phyloP scores from a whole-genome alignment of 2,888 invertebrate genomes.

The Heliconius hortense region DNA sequence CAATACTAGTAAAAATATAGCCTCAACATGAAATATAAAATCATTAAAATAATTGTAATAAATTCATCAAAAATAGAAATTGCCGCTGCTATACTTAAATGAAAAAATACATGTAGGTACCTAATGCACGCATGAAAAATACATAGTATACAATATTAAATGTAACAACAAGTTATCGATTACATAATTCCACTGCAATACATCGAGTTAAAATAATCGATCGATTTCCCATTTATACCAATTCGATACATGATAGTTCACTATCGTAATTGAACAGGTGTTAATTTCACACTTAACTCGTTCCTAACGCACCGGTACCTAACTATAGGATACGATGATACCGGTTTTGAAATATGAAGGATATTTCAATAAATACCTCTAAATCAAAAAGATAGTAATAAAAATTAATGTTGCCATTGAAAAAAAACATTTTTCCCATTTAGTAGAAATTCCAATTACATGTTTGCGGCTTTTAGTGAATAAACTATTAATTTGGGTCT shows the following conservation, averaged over 20 bases:
- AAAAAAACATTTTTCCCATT: constrained; percentile 13
- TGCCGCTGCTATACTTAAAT: neutral
- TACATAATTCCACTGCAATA: constrained; percentile 41
- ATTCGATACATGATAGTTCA: constrained; percentile 46
- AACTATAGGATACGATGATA: constrained; percentile 37
- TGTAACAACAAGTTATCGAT: constrained; percentile 32
- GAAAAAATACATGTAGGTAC: neutral
- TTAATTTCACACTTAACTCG: constrained; percentile 51
- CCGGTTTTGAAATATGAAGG: constrained; percentile 34
- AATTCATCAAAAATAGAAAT: neutral
- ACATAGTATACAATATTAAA: neutral
- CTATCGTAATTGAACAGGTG: constrained; percentile 49
- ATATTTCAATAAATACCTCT: constrained; percentile 23
- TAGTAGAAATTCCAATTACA: constrained; percentile 13
- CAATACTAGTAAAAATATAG: neutral
- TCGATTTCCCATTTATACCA: constrained; percentile 45
- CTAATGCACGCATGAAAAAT: neutral
- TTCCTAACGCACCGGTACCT: constrained; percentile 41
- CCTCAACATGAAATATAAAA: no score
- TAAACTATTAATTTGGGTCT: constrained; percentile 23
- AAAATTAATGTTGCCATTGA: constrained; percentile 27
- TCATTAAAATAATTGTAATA: neutral
- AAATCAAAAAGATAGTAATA: constrained; percentile 28
- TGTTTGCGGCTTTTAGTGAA: constrained; percentile 12
- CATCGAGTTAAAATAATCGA: constrained; percentile 46